A percentile compares a stretch with the other conserved stretches of the same genome.
Conservation (phyloP, 2,113 vertebrate genomes). For the Eulemur macaco region DNA sequence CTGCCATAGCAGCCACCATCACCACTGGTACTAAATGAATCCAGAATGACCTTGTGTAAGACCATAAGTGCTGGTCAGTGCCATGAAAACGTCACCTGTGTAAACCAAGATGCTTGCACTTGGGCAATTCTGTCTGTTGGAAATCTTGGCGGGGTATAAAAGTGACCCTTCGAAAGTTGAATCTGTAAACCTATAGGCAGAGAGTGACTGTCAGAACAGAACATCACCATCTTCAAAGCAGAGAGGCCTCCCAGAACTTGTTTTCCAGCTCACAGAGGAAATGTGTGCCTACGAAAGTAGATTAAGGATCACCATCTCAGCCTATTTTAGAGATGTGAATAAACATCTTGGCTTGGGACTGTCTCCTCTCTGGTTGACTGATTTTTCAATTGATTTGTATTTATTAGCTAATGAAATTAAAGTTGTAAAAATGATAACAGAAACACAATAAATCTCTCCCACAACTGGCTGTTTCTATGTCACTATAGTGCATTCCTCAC, state of each 20-base stretch:
- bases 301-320: slow-evolving; percentile 57
- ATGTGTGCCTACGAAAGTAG: slow-evolving; percentile 42
- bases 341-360: slow-evolving; percentile 67
- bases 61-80: background rate
- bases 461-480: slow-evolving; percentile 71
- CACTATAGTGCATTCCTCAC: slow-evolving; percentile 68
- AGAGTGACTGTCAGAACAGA: slow-evolving; percentile 48
- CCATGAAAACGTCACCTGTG: background rate
- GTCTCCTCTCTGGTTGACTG: slow-evolving; percentile 65
- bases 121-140: background rate
- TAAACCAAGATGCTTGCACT: slow-evolving; percentile 34
- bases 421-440: slow-evolving; percentile 78
- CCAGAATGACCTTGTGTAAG: background rate
- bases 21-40: background rate
- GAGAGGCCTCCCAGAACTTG: slow-evolving; percentile 49
- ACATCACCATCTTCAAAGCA: slow-evolving; percentile 24
- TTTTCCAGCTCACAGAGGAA: slow-evolving; percentile 50
- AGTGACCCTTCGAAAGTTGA: slow-evolving; percentile 25
- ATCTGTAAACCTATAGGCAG: slow-evolving; percentile 29
- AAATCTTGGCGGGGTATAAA: slow-evolving; percentile 29
- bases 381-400: slow-evolving; percentile 79
- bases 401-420: slow-evolving; percentile 80
- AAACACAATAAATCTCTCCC: slow-evolving; percentile 74
- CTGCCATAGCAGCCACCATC: background rate
- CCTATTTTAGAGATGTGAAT: slow-evolving; percentile 64